Evolutionary conservation across 1,140 invertebrate species (phyloP), one percentile per base, ranked within the genome.

Genomic region (Amphibalanus amphitrite): DNA sequence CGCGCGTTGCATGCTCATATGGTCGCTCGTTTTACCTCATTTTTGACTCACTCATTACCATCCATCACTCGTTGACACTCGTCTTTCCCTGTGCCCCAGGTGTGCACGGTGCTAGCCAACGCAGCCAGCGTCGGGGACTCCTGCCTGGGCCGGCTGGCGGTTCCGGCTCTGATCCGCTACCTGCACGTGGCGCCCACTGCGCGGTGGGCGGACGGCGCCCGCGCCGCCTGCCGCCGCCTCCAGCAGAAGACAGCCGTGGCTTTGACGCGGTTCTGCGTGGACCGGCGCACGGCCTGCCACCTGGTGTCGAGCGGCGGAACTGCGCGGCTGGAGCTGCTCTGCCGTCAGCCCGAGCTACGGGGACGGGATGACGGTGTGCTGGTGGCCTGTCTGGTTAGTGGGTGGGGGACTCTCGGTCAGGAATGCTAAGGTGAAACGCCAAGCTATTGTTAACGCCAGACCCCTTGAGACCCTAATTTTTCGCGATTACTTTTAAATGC

Each of bases 211-310:
- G 77, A 82, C 38, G 80, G 85, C 40, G 81, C 86, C 75, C 78
- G 84, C 3, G 83, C 86, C 30, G 86, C 89, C 17, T 87, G 87
- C 47, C 88, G 90, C 73, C 79, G 84, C 67, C 81, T 94, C 28
- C 88, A 91, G 74, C 87, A 88, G 74, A 93, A 93, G 76, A 85
- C 90, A 0, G 87, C 90, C 0, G 89, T 91, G 67, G 91, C 91
- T 26, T 81, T 95, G 23, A 90, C 90, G 0, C 84, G 89, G 83
- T 86, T 71, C 40, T 38, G n/a, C 10, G 67, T 64, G 40, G n/a
- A 67, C 23, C 65, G 64, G 28, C 38, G 69, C 47, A 29, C 29
- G 10, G 40, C 40, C 29, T 72, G 69, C 71, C 29, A 38, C 29
- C 65, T 67, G 38, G 29, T 72, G 28, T 6, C 40, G 1, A 20